Evolutionary conservation across 2,797 vertebrate genomes (phyloP).

Genomic region (Parauchenoglanis punctatus): DNA sequence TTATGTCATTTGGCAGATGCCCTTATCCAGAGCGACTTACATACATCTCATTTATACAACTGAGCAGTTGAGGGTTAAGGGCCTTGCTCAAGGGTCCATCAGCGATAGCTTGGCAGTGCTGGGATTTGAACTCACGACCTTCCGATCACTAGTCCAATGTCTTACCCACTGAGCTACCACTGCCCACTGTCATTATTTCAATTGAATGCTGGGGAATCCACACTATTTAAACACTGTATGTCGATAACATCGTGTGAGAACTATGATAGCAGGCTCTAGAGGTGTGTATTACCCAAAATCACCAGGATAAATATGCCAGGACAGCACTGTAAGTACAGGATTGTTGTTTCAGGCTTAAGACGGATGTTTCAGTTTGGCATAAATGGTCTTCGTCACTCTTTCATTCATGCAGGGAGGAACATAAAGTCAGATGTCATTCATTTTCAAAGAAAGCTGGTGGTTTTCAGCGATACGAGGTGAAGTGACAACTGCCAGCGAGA

Average conservation of each 20-base stretch:
- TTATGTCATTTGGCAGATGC: too few species aligned
- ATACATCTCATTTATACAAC: too few species aligned
- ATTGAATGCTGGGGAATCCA: background rate
- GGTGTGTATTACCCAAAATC: background rate
- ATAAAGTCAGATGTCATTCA: conserved; percentile 4
- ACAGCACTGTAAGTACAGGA: background rate
- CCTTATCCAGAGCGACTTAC: too few species aligned
- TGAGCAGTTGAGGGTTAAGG: too few species aligned
- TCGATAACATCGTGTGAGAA: background rate
- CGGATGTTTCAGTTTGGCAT: background rate
- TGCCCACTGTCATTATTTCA: background rate
- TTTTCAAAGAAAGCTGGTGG: background rate
- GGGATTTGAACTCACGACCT: too few species aligned
- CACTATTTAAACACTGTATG: background rate
- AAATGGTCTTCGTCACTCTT: background rate
- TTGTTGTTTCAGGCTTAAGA: background rate
- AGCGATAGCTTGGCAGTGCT: too few species aligned
- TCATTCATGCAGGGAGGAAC: background rate
- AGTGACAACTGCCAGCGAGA: background rate
- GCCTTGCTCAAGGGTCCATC: too few species aligned
- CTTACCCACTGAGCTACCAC: too few species aligned
- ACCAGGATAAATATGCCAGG: background rate
- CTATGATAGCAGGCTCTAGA: background rate
- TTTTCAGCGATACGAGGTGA: background rate
- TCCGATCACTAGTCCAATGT: too few species aligned